A percentile compares a stretch with the other conserved stretches of the same genome.
Conservation (phyloP, 2,888 invertebrate species). For the Tiliacea citrago region DNA sequence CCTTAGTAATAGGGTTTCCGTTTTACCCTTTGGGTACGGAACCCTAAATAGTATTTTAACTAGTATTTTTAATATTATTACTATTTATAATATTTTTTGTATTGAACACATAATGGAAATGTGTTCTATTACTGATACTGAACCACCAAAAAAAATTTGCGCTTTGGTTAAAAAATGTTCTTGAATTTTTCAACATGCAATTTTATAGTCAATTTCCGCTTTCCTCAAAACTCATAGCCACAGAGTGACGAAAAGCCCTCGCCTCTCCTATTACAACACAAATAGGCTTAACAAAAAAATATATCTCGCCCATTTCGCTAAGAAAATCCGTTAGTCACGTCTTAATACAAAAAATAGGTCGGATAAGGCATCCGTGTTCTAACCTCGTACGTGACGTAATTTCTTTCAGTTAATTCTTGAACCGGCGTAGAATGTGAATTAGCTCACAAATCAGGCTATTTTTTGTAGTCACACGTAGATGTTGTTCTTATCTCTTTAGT, state of each 20-base stretch:
- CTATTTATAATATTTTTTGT: too few species aligned
- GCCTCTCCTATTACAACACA: slow-evolving; percentile 16
- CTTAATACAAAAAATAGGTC: slow-evolving; percentile 48
- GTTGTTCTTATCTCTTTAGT: background rate
- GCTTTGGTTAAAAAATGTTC: too few species aligned
- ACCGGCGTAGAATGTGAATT: slow-evolving; percentile 43
- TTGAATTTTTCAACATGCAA: too few species aligned
- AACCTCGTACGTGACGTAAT: slow-evolving; percentile 50
- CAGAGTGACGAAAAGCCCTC: background rate
- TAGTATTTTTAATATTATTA: too few species aligned
- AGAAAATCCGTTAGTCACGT: slow-evolving; percentile 44
- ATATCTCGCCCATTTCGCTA: slow-evolving; percentile 15
- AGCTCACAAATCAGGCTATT: slow-evolving; percentile 19
- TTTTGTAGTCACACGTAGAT: background rate
- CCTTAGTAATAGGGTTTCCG: too few species aligned
- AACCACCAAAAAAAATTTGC: too few species aligned
- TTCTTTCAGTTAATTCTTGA: slow-evolving; percentile 51
- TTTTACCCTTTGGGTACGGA: too few species aligned
- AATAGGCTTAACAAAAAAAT: slow-evolving; percentile 27
- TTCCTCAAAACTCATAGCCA: background rate
- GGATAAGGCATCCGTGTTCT: slow-evolving; percentile 36
- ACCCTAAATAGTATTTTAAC: too few species aligned
- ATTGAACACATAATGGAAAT: too few species aligned
- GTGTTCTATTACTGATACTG: too few species aligned
- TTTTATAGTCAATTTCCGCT: background rate